Evolutionary conservation across 1,140 invertebrate genomes (phyloP).

Genomic region (Drosophila pandora): DNA sequence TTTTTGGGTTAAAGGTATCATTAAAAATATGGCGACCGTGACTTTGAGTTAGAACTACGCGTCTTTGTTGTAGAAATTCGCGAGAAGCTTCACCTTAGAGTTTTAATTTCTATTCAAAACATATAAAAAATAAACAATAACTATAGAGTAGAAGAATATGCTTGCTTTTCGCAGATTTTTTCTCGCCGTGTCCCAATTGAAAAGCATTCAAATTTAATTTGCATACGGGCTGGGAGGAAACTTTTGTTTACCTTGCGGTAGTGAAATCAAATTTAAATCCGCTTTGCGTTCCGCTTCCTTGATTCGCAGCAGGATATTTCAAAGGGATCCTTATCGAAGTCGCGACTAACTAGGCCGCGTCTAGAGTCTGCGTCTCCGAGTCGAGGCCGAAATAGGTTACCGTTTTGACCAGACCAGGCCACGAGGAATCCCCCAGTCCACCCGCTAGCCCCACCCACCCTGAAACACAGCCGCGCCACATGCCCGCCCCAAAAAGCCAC

Average conservation of each 20-base stretch:
- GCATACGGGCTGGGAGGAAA: slow-evolving; percentile 63
- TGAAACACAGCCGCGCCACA: not conserved
- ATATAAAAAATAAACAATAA: too few species aligned
- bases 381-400: slow-evolving; percentile 33
- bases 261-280: slow-evolving; percentile 58
- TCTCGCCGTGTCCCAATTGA: slow-evolving; percentile 50
- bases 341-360: slow-evolving; percentile 33
- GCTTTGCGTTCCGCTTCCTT: slow-evolving; percentile 33
- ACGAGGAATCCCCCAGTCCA: not conserved
- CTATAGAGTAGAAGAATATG: too few species aligned
- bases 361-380: slow-evolving; percentile 5
- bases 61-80: too few species aligned
- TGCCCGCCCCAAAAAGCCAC: not conserved
- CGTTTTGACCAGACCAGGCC: slow-evolving; percentile 43
- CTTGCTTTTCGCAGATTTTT: not conserved
- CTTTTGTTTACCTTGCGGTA: slow-evolving; percentile 69
- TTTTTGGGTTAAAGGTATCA: too few species aligned
- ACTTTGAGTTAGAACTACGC: too few species aligned
- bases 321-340: slow-evolving; percentile 28
- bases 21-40: too few species aligned
- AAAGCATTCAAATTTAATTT: slow-evolving; percentile 82
- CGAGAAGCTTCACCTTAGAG: too few species aligned
- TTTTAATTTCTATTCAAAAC: too few species aligned
- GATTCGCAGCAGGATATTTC: slow-evolving; percentile 3
- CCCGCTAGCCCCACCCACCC: slow-evolving; percentile 1